phyloP scores from a whole-genome alignment of 2,888 invertebrate genomes.

The Hirudinaria manillensis region DNA sequence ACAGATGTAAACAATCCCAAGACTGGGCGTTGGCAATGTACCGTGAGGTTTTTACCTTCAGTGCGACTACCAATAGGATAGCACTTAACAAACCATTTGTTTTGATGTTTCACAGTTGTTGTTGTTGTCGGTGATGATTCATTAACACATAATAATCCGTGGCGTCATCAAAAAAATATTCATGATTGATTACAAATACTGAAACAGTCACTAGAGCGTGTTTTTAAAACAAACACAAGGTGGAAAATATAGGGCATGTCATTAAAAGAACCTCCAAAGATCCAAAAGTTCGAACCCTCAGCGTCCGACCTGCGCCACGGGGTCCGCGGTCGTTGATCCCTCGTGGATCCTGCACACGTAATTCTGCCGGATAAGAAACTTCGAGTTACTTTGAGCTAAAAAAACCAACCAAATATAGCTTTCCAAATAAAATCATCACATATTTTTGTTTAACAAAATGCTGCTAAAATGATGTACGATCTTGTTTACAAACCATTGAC shows the following conservation, averaged over 20 bases:
- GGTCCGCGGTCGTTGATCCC: not conserved
- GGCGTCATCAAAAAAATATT: conserved; percentile 13
- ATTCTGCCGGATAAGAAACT: conserved; percentile 16
- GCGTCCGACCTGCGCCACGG: conserved; percentile 14
- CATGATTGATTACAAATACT: not conserved
- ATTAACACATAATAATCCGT: too few species aligned
- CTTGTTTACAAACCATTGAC: too few species aligned
- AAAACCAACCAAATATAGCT: not conserved
- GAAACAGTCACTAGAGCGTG: not conserved
- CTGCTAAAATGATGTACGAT: too few species aligned
- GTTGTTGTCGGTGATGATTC: too few species aligned
- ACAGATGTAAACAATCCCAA: too few species aligned
- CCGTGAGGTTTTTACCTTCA: too few species aligned
- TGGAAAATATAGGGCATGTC: too few species aligned
- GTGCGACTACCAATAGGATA: too few species aligned
- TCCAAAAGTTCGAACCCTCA: not conserved
- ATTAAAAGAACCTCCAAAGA: not conserved
- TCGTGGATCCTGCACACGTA: conserved; percentile 30
- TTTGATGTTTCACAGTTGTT: too few species aligned
- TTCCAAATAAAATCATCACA: not conserved
- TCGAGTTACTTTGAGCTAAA: not conserved
- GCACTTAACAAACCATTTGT: too few species aligned
- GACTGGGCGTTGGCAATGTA: too few species aligned
- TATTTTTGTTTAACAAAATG: not conserved
- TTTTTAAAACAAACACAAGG: too few species aligned